These are phyloP conservation scores for Crepidodera aurea DNA, from an alignment of 2,888 invertebrate genomes.

Conservation along the genomic window DNA sequence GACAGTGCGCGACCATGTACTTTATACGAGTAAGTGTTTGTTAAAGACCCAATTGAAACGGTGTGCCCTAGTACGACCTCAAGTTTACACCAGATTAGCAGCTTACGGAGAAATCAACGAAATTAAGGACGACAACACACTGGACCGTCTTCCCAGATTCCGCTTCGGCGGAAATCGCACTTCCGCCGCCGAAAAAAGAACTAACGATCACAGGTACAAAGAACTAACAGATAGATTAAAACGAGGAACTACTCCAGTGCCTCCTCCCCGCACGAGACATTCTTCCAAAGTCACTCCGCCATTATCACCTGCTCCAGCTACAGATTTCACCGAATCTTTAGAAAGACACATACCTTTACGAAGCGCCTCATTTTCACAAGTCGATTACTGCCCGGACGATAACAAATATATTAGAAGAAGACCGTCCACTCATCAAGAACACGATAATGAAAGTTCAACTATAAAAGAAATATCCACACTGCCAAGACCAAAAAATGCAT, in stretches of 20 bases:
- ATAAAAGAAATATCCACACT: conserved; percentile 56
- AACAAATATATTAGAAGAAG: conserved; percentile 66
- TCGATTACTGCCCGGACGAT: conserved; percentile 75
- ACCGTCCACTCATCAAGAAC: conserved; percentile 47
- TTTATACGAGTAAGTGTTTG: conserved; percentile 55
- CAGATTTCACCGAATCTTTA: conserved; percentile 34
- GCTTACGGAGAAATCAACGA: conserved; percentile 54
- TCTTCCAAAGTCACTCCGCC: conserved; percentile 45
- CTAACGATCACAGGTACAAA: conserved; percentile 75
- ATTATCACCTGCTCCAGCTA: conserved; percentile 48
- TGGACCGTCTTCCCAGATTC: conserved; percentile 83
- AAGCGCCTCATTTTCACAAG: conserved; percentile 88
- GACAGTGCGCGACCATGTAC: conserved; percentile 58
- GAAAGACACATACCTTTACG: conserved; percentile 69
- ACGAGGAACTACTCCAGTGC: conserved; percentile 60
- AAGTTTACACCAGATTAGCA: conserved; percentile 56
- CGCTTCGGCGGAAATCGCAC: conserved; percentile 71
- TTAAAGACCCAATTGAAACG: conserved; percentile 57
- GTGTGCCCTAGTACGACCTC: conserved; percentile 58
- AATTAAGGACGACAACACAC: conserved; percentile 66
- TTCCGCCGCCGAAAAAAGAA: conserved; percentile 58
- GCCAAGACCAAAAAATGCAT: conserved; percentile 56
- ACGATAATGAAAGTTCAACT: conserved; percentile 32
- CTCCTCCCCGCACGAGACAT: conserved; percentile 57
- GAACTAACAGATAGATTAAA: conserved; percentile 83